Evolutionary conservation across 2,797 vertebrate species (phyloP), one percentile per base, ranked within the genome.

Genomic region (Pseudotriccus pelzelni): DNA sequence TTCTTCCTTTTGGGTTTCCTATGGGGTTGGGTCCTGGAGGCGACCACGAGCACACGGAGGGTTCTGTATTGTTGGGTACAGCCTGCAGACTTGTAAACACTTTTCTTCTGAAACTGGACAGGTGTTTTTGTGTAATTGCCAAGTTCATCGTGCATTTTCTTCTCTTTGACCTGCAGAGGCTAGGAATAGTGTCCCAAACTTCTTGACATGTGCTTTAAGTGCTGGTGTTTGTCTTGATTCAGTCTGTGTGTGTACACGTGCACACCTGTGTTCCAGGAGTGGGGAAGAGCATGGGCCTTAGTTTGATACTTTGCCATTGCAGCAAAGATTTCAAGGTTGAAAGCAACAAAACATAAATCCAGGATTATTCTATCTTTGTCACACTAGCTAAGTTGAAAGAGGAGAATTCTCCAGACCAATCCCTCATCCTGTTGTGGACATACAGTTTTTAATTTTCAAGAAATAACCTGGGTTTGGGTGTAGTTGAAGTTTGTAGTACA

Each of bases 31-130:
- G 47, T 67, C 43, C 53, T 37, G 37, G 34, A 52, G 41, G 25
- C n/a, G 55, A 16, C 41, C 25, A 14, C 0, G 0, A 25, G 22
- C n/a, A 30, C 22, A 6, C 20, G 56, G 74, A 84, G 49, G 25
- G 17, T 23, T 72, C 43, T 70, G 6, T 66, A 11, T 66, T 3
- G 0, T 66, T 50, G 30, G 44, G 37, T 66, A 60, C 41, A 70
- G 41, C 20, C n/a, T 66, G 11, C 30, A 46, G 46, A 87, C 22
- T 17, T 44, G 68, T 70, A 36, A 75, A 60, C n/a, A 5, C 36
- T 75, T 62, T 52, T 55, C 28, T 66, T 50, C 56, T 43, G n/a
- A 41, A 75, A 60, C 43, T 27, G 47, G 62, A 36, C 28, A 59
- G 59, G 25, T 59, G 13, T 90, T 84, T 63, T n/a, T 60, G 25